Evolutionary conservation across 2,888 invertebrate genomes (phyloP), one percentile per base, ranked within the genome.

Genomic region (Zygaena filipendulae): DNA sequence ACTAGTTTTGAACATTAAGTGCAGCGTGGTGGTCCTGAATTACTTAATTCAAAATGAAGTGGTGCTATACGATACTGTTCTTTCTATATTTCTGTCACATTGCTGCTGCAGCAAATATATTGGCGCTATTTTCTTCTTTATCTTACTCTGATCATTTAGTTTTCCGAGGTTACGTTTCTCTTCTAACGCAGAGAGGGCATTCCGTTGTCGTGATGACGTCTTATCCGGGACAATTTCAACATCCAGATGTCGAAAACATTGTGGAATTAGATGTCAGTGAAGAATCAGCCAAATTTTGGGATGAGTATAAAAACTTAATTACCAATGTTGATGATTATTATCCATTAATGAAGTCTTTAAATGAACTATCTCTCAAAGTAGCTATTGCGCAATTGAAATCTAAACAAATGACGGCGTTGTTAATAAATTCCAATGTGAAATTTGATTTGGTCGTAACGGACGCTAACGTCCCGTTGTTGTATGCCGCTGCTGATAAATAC

Each of bases 391-490:
- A 79, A 33, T 33, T 79, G 10, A 68, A 56, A 37, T 72, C 77
- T 0, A 68, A 77, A 32, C 60, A 60, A 29, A 66, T 77, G 70
- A 51, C 55, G 8, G 60, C 75, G 2, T 36, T 77, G 7, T 43
- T 77, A 4, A 51, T 67, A 3, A 77, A 72, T 32, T 67, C 66
- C 1, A 69, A 68, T 14, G 53, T 77, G 13, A 62, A 66, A 30
- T 86, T 84, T 39, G 85, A 86, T 49, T 45, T 84, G 16, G 71
- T 84, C 1, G 55, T 86, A 20, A 67, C 80, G 3, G 85, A 86
- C 51, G 69, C 75, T n/a, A 62, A 83, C 4, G 59, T 74, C 3
- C 81, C 83, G 0, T 29, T 79, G 0, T 45, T 81, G 20, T 81
- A 77, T 30, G 81, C 72, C 0, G 69, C 81, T 11, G 81, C 82